Evolutionary conservation across 23 tunicate species (phyloP), one percentile per base, ranked within the genome.

Genomic region (Ciona savignyi): DNA sequence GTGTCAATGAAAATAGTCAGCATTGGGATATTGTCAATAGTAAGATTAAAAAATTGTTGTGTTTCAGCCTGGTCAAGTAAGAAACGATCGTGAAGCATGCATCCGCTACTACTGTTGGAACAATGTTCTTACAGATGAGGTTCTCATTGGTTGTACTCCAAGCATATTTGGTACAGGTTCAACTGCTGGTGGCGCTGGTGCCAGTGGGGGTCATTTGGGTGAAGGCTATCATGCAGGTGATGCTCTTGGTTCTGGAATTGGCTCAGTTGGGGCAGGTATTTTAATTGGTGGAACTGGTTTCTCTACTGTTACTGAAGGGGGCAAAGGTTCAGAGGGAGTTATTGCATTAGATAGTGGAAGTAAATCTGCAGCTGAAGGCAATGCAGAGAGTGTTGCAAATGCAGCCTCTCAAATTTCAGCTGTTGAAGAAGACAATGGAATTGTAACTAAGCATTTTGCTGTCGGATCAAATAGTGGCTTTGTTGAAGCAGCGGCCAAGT

Each of bases 71-170:
- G 99, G 99, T 1, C 95, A 91, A 79, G 87, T 89, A 29, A 75
- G 71, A 33, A 90, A 80, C 72, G 99, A 95, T 64, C 62, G 78
- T 33, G 71, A 90, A 32, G 74, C 83, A 33, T 95, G 99, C 76
- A 83, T 89, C 62, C 92, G 99, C 9, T 95, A 95, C 63, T 93
- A 89, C 60, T 95, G 99, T 78, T 95, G 99, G 99, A 91, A 95
- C 80, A 95, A 95, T 75, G 81, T 65, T 24, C 81, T 95, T 31
- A 83, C 83, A 0, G 96, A 89, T 62, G 96, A 95, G 73, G 35
- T 83, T 28, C 49, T 95, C 30, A 51, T 79, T 32, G 99, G 99
- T 28, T 95, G 99, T 51, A 80, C 71, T 2, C 90, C 91, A 34
- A 20, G 74, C n/a, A 35, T 83, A 25, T 84, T 74, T 6, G 78